phyloP scores from a whole-genome alignment of 2,797 vertebrate genomes.

The Vultur gryphus region DNA sequence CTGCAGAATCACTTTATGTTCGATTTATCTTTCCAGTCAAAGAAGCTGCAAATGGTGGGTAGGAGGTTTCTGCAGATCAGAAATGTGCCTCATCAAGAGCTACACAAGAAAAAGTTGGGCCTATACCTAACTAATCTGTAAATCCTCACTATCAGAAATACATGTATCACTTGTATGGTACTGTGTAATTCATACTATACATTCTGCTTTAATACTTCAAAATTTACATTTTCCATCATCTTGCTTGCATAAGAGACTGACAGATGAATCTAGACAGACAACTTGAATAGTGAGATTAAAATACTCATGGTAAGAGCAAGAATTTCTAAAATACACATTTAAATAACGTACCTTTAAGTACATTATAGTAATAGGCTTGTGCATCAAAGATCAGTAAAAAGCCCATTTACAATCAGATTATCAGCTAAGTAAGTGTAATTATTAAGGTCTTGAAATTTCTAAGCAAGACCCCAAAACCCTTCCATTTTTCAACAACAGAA shows the following conservation, averaged over 20 bases:
- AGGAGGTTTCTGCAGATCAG: not conserved
- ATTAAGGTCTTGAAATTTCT: not conserved
- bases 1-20: not conserved
- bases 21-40: not conserved
- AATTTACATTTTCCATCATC: not conserved
- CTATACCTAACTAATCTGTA: not conserved
- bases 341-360: not conserved
- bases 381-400: not conserved
- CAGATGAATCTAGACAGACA: not conserved
- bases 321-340: not conserved
- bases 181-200: not conserved
- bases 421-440: not conserved
- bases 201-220: not conserved
- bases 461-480: not conserved
- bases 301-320: not conserved
- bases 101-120: not conserved
- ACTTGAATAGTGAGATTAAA: not conserved
- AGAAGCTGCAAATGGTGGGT: not conserved
- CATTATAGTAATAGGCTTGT: not conserved
- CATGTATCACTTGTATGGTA: not conserved
- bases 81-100: not conserved
- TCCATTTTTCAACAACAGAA: not conserved
- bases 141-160: not conserved
- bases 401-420: not conserved
- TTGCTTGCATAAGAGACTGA: not conserved